Evolutionary conservation across 1,140 invertebrate species (phyloP), one percentile per base, ranked within the genome.

Genomic region (Drosophila bocqueti): DNA sequence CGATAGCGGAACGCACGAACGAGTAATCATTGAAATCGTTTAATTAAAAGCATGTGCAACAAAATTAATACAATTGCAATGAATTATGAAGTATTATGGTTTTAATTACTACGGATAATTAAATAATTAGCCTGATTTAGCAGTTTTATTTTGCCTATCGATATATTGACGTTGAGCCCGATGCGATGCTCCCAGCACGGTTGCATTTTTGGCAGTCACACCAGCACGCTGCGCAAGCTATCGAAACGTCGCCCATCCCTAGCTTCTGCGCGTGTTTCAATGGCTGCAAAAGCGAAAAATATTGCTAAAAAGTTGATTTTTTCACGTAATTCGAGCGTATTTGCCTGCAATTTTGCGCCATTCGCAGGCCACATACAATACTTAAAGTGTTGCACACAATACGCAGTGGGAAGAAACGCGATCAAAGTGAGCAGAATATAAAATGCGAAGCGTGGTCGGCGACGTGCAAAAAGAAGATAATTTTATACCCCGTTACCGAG

Each of bases 191-290:
- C 2, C 3, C 9, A 11, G 2, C 67, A 71, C 40, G 36, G 82
- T 81, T 85, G 82, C 57, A 72, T 78, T 78, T 77, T 81, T 57
- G 73, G 67, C 73, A 84, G 82, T 84, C 82, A 77, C 77, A 67
- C 55, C 49, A 81, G 42, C 81, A 66, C 67, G 81, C 59, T 65
- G 59, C 60, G 49, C 11, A 7, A 66, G 34, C 55, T 73, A 81
- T 84, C 81, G 67, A 64, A 38, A 31, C 31, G 45, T 10, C 65
- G 26, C 38, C 16, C 82, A 82, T 85, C 82, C 26, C 82, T 85
- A 85, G 68, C 63, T 85, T 75, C 81, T 83, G 81, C 82, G 82
- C 82, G 82, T 85, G 82, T 85, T 74, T 85, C 82, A 76, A 77
- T 78, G 81, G 67, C 66, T 84, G 68, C 65, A 65, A 85, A 81